Evolutionary conservation across 2,113 vertebrate genomes (phyloP).

Genomic region (Hyla sarda): DNA sequence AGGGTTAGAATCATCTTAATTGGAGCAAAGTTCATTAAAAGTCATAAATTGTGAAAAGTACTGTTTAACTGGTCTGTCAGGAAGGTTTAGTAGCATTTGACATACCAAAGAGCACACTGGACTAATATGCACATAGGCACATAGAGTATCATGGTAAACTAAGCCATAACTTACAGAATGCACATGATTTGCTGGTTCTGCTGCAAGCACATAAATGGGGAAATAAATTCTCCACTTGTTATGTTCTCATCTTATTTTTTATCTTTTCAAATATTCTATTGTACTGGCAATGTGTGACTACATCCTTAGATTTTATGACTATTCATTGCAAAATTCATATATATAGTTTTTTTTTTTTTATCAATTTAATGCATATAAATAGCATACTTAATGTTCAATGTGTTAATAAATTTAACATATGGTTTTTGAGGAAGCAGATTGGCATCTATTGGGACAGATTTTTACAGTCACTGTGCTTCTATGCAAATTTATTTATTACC

Average conservation of each 20-base stretch:
- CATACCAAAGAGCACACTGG: constrained; percentile 1
- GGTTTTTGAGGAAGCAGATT: not conserved
- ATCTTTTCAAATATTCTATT: constrained; percentile 1
- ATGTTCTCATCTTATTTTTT: constrained; percentile 35
- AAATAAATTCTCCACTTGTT: constrained; percentile 47
- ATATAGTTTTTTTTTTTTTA: not conserved
- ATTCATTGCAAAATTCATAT: not conserved
- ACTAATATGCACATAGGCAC: constrained; percentile 19
- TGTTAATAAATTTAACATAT: not conserved
- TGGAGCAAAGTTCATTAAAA: too few relatives aligned
- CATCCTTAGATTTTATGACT: not conserved
- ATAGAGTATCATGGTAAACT: constrained; percentile 20
- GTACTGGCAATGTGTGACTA: not conserved
- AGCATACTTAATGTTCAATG: constrained; percentile 19
- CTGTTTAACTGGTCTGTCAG: too few relatives aligned
- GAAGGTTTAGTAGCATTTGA: too few relatives aligned
- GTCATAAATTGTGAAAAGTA: too few relatives aligned
- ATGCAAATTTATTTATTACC: constrained; percentile 22
- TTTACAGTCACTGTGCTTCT: not conserved
- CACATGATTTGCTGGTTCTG: constrained; percentile 28
- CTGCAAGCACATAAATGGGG: not conserved
- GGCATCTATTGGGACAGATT: constrained; percentile 1
- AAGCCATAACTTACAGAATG: constrained; percentile 12
- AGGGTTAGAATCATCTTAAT: too few relatives aligned
- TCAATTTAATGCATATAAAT: constrained; percentile 15